Percentiles rank a stretch among this genome's conserved stretches.
Conservation (phyloP, 2,797 vertebrate genomes). For the Notamacropus eugenii region DNA sequence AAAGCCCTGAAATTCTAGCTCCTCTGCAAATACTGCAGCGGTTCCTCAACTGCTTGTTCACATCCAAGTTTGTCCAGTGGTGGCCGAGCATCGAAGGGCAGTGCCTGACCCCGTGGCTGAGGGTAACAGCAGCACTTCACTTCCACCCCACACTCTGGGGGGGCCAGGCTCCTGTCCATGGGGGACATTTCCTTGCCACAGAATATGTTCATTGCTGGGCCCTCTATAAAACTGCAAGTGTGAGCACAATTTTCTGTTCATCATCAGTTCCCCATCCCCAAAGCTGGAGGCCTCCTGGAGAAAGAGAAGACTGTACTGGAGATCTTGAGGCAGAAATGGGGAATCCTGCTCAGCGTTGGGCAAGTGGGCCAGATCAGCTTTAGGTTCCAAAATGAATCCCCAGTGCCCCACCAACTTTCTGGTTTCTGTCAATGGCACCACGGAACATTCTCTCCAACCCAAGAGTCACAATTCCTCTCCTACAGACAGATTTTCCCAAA, state of each 20-base stretch:
- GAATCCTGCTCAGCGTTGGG: not conserved
- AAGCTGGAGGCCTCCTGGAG: not conserved
- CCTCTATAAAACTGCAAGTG: not conserved
- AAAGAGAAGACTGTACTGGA: not conserved
- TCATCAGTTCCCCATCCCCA: not conserved
- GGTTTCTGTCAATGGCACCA: not conserved
- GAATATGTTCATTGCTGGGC: not conserved
- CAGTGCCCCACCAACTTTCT: not conserved
- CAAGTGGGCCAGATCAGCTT: not conserved
- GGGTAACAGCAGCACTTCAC: not conserved
- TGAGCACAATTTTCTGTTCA: not conserved
- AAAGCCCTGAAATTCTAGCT: not conserved
- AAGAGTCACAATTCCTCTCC: not conserved
- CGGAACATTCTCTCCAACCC: not conserved
- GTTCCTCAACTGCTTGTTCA: not conserved
- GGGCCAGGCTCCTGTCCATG: not conserved
- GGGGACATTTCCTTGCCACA: not conserved
- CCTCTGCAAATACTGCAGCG: not conserved
- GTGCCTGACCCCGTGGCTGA: not conserved
- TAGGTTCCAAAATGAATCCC: not conserved
- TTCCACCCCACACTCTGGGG: not conserved
- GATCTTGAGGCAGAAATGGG: not conserved
- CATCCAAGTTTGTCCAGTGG: not conserved
- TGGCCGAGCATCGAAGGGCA: not conserved
- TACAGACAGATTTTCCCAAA: not conserved